Base-by-base conservation (phyloP, 2,888 invertebrate species). In the Cephus pygmeus region DNA sequence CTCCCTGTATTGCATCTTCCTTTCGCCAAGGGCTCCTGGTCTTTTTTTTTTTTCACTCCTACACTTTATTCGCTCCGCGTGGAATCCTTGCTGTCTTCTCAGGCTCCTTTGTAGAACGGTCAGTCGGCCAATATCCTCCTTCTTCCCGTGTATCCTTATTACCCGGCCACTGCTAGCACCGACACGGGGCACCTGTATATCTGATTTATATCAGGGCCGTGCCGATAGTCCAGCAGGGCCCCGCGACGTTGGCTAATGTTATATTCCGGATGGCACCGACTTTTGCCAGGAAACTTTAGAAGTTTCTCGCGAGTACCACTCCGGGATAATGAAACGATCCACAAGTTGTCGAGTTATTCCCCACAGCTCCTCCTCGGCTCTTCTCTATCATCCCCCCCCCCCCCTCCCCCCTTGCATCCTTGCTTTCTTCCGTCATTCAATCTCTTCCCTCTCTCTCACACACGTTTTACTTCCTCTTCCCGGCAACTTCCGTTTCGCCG, bases 251-350 rank as follows among this genome's bases (percentile, higher is more conserved):
- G 84, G 80, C 84, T 84, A 86, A 85, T 88, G 85, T 85, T 85
- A 79, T 83, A 80, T 85, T 85, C 79, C 84, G 85, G 83, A 88
- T 87, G 85, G 84, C 83, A 56, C 81, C 85, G 83, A 85, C 84
- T 85, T 71, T 30, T 34, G 73, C 35, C 36, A 36, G 36, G 34
- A 33, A 76, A 76, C 75, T 73, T 78, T 88, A 84, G 81, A 77
- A 88, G 86, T 88, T 87, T 83, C 84, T 82, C 83, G 82, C 83
- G 84, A 86, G 87, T 83, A 87, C 87, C 85, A 87, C 89, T 89
- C 82, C 79, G 85, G 85, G 88, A 88, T 89, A 88, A 89, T 89
- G 88, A 89, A 89, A 89, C 88, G 88, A 88, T 88, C 88, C 87
- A 88, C 89, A 88, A 89, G 88, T 89, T 88, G 89, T 87, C 86